Evolutionary conservation across 1,140 invertebrate genomes (phyloP).

Genomic region (Colletes gigas): DNA sequence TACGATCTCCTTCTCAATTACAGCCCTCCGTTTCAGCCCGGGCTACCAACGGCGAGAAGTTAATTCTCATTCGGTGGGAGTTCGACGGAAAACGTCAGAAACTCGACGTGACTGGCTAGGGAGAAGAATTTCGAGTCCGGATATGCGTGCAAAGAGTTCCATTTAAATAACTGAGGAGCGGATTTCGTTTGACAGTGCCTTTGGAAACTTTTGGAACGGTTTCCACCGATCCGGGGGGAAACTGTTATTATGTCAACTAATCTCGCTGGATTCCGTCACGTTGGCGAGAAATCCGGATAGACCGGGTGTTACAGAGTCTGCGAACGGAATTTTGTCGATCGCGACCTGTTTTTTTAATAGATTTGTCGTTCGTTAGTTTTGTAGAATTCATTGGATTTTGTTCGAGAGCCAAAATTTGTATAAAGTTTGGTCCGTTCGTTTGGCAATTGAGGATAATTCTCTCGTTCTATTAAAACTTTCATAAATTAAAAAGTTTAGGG

Average conservation of each 20-base stretch:
- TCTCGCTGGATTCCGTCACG: not conserved
- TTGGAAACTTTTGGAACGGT: not conserved
- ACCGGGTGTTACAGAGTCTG: too few relatives aligned
- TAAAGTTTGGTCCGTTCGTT: too few relatives aligned
- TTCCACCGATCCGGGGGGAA: not conserved
- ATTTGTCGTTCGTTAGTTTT: too few relatives aligned
- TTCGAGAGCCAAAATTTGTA: too few relatives aligned
- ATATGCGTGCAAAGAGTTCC: slow-evolving; percentile 1
- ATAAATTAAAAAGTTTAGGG: too few relatives aligned
- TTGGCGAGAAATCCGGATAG: too few relatives aligned
- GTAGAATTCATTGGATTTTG: too few relatives aligned
- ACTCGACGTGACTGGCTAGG: not conserved
- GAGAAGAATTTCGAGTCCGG: not conserved
- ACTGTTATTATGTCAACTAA: not conserved
- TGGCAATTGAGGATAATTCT: too few relatives aligned
- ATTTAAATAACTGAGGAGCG: not conserved
- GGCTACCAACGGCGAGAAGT: not conserved
- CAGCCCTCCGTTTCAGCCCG: not conserved
- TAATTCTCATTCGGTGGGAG: slow-evolving; percentile 14
- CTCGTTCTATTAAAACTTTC: too few relatives aligned
- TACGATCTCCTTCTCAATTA: slow-evolving; percentile 26
- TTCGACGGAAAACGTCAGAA: slow-evolving; percentile 21
- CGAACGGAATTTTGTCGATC: too few relatives aligned
- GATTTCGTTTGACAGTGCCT: not conserved
- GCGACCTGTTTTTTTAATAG: too few relatives aligned